These are phyloP conservation scores for Oncorhynchus tshawytscha DNA, from an alignment of 2,113 vertebrate species.

Conservation along the genomic window DNA sequence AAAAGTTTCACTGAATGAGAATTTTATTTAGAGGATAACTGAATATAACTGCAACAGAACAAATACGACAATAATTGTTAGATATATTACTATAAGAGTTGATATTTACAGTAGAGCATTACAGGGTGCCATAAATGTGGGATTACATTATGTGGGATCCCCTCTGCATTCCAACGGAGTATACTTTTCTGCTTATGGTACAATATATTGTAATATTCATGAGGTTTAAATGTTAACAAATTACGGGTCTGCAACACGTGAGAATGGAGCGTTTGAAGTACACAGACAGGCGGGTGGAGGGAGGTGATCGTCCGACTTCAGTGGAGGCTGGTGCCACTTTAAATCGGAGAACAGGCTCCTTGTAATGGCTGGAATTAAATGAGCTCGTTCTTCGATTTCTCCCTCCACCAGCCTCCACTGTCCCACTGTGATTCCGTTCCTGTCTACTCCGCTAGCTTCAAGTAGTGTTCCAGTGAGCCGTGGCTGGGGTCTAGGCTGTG, in stretches of 20 bases:
- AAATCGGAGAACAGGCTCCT: no score
- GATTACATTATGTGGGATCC: not conserved
- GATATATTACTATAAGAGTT: slow-evolving; percentile 40
- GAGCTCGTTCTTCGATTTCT: no score
- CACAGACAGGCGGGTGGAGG: not conserved
- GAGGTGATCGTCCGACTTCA: no score
- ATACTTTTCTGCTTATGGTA: no score
- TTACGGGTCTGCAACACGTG: slow-evolving; percentile 17
- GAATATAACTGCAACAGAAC: slow-evolving; percentile 46
- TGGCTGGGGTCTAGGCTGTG: slow-evolving; percentile 58
- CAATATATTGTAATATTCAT: slow-evolving; percentile 6
- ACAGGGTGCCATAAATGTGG: slow-evolving; percentile 2
- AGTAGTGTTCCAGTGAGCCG: not conserved
- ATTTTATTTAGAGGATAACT: slow-evolving; percentile 47
- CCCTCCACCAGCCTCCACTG: no score
- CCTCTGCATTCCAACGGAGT: not conserved
- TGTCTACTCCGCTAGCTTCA: not conserved
- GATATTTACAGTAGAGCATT: slow-evolving; percentile 59
- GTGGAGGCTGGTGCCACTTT: no score
- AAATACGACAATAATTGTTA: slow-evolving; percentile 25
- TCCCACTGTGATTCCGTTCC: not conserved
- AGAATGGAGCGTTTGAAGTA: slow-evolving; percentile 2
- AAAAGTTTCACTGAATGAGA: not conserved
- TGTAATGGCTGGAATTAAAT: no score
- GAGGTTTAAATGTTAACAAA: slow-evolving; percentile 18